Evolutionary conservation across 2,113 vertebrate species (phyloP), one percentile per base, ranked within the genome.

Genomic region (Podilymbus podiceps): DNA sequence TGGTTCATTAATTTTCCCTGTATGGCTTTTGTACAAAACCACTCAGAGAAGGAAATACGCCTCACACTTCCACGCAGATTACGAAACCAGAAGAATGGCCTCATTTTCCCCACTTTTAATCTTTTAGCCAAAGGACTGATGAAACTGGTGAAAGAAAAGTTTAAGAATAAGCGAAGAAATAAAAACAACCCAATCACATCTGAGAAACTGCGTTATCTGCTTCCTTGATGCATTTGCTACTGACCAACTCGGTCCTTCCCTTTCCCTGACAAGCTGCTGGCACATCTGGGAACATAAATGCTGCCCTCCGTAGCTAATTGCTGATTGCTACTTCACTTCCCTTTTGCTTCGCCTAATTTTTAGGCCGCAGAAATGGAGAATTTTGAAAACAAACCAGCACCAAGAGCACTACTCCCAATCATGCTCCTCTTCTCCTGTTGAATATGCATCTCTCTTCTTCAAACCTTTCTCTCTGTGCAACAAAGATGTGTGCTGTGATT

Each of bases 171-270:
- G 12, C 12, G 46, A 60, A 44, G 24, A 60, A 60, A 53, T 18
- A 23, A 55, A 52, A 46, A 42, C 42, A 4, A 2, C 11, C 24
- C 15, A n/a, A n/a, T n/a, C 27, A 19, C 1, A 0, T 27, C 35
- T 46, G 60, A 89, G 14, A 42, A 88, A 46, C 19, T 23, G 23
- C 31, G 28, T 76, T n/a, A 62, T 20, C 33, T 62, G 55, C 53
- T 76, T 75, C 55, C 40, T 60, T 68, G 12, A 30, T 40, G 38
- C 38, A 38, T 80, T 53, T 13, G 22, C 38, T 46, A 30, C 52
- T 22, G 60, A 60, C 12, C 18, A 33, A 44, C 35, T 35, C 46
- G 66, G 38, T 72, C 46, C 8, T 50, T 3, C 2, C 15, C 59
- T 59, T 85, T 52, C 33, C 17, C 30, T 33, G 28, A 12, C 46